Percentiles rank a stretch among this genome's conserved stretches.
Conservation (phyloP, 2,113 vertebrate genomes). For the Pelodiscus sinensis region DNA sequence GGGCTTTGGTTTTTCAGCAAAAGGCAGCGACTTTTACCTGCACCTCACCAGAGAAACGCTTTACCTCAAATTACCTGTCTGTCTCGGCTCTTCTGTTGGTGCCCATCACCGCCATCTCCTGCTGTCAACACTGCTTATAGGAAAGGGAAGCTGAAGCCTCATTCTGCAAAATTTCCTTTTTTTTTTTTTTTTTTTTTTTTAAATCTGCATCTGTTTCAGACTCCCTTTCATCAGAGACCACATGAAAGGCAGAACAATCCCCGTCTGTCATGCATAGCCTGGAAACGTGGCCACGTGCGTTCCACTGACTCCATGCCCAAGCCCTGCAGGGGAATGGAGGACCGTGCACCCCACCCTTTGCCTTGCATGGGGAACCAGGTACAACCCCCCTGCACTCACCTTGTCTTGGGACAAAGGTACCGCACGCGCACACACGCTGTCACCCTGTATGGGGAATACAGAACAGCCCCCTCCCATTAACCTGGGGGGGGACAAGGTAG, state of each 20-base stretch:
- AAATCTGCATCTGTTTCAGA: conserved; percentile 68
- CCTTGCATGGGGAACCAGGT: no score
- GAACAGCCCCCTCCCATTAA: no score
- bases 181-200: conserved; percentile 64
- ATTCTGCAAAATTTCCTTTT: conserved; percentile 67
- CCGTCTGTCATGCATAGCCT: conserved; percentile 53
- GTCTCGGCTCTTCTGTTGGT: conserved; percentile 47
- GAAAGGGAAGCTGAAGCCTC: conserved; percentile 62
- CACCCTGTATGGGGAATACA: no score
- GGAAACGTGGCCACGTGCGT: background rate
- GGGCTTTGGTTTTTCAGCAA: conserved; percentile 44
- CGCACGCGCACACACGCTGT: no score
- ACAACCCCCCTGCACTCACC: no score
- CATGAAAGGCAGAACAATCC: conserved; percentile 72
- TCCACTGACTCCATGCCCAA: background rate
- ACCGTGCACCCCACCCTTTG: background rate
- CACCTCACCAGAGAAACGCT: conserved; percentile 46
- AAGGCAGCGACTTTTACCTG: conserved; percentile 29
- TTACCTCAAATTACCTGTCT: conserved; percentile 67
- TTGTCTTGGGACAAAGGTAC: no score
- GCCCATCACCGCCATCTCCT: conserved; percentile 51
- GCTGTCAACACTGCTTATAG: conserved; percentile 72
- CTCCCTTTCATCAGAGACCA: conserved; percentile 72
- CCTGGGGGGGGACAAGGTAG: no score
- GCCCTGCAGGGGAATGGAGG: background rate